Conservation (phyloP, 2,888 invertebrate species). For the Ectemnius continuus region DNA sequence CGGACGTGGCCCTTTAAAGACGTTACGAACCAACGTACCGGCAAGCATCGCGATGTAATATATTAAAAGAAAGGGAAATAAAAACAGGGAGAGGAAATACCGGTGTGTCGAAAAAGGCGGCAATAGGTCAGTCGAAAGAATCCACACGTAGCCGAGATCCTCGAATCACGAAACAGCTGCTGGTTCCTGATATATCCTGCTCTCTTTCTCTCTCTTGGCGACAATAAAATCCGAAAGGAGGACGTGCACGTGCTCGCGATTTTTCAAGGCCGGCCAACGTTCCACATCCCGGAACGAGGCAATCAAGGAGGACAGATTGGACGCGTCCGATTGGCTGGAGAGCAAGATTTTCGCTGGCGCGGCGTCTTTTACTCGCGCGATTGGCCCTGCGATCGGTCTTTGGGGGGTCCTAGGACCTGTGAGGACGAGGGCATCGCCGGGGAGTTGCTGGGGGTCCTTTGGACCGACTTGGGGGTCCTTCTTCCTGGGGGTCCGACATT, state of each 20-base stretch:
- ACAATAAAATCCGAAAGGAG: constrained; percentile 54
- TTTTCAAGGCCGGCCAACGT: constrained; percentile 57
- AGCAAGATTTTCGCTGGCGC: constrained; percentile 31
- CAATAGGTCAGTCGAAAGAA: constrained; percentile 11
- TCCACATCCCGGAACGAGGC: constrained; percentile 17
- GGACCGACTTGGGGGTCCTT: constrained; percentile 53
- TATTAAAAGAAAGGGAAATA: neutral
- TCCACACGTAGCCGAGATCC: constrained; percentile 33
- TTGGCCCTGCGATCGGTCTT: constrained; percentile 37
- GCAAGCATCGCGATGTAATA: constrained; percentile 15
- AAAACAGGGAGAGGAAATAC: constrained; percentile 14
- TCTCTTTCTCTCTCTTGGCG: constrained; percentile 16
- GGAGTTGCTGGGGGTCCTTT: constrained; percentile 59
- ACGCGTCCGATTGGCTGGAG: constrained; percentile 41
- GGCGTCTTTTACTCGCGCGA: constrained; percentile 10
- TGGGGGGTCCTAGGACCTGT: constrained; percentile 37
- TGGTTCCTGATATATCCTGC: constrained; percentile 48
- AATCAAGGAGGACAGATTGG: constrained; percentile 33
- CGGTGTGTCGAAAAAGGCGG: constrained; percentile 25
- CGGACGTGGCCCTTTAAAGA: constrained; percentile 61
- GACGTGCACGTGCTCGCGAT: constrained; percentile 54
- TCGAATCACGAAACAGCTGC: constrained; percentile 52
- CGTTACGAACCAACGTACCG: constrained; percentile 49
- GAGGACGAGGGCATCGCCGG: constrained; percentile 5
- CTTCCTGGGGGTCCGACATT: constrained; percentile 49